A percentile compares a stretch with the other conserved stretches of the same genome.
These are phyloP conservation scores for Holacanthella duospinosa DNA, from an alignment of 2,888 invertebrate genomes.

Conservation along the genomic window DNA sequence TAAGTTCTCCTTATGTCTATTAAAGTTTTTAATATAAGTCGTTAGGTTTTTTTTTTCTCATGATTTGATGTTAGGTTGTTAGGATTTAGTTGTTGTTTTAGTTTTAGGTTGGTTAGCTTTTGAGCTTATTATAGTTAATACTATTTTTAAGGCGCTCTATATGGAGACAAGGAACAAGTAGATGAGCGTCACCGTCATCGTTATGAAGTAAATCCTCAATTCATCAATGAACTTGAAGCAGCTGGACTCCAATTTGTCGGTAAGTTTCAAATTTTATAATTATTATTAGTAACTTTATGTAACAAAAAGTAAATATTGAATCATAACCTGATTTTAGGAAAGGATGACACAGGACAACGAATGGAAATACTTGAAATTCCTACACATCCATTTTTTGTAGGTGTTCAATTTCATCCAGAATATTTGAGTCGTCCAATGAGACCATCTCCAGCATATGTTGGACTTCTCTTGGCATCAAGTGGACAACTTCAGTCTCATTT, in stretches of 20 bases:
- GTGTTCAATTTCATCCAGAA: conserved; percentile 97
- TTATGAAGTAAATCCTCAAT: conserved; percentile 90
- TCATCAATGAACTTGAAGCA: conserved; percentile 64
- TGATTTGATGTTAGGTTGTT: no score
- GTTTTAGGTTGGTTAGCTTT: no score
- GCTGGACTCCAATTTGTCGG: conserved; percentile 83
- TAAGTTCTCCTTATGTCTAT: conserved; percentile 9
- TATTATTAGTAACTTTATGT: background rate
- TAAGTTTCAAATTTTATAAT: no score
- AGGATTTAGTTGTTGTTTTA: no score
- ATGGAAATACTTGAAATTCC: conserved; percentile 86
- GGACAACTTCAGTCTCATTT: conserved; percentile 65
- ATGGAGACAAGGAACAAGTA: conserved; percentile 63
- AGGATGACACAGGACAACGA: conserved; percentile 66
- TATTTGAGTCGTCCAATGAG: conserved; percentile 82
- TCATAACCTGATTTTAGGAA: conserved; percentile 42
- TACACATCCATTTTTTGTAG: conserved; percentile 84
- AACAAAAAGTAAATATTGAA: background rate
- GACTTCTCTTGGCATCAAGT: conserved; percentile 79
- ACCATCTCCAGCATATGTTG: conserved; percentile 91
- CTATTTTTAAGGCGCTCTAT: conserved; percentile 53
- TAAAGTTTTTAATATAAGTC: background rate
- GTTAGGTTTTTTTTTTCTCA: no score
- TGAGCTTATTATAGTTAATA: background rate
- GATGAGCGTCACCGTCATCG: conserved; percentile 95